Evolutionary conservation across 2,888 invertebrate species (phyloP), one percentile per base, ranked within the genome.

Genomic region (Drosophila austrosaltans): DNA sequence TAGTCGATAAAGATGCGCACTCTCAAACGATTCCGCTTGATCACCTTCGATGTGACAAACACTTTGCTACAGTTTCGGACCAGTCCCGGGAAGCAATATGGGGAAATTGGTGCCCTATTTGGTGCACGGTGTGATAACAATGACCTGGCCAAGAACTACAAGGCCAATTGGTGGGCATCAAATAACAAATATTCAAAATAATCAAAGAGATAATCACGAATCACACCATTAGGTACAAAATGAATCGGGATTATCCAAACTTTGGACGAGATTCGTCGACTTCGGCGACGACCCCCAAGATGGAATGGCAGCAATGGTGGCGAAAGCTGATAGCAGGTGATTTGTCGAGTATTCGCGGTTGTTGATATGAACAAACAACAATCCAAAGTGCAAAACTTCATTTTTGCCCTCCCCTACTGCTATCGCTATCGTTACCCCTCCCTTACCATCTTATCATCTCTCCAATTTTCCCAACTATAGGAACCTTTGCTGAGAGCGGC

Each of bases 1-100:
- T 22, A 36, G 28, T 7, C 53, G 20, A 36, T 60, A 59, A 63
- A 76, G 83, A 90, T 90, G 88, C 89, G 83, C 65, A 90, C 90
- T 75, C 79, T 92, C 53, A 89, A 87, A 59, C 90, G 91, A 61
- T 91, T 92, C 69, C 90, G 92, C 53, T 78, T 97, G 81, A 94
- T 98, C 62, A 98, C 98, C 10, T 97, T 98, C 91, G 98, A 98
- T 92, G 96, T 96, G 63, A 98, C 97, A 12, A 96, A 97, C 80
- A 98, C 98, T 0, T 92, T 98, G 53, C 92, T 98, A 40, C 94
- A 95, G 82, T 96, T 97, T 86, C 94, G 94, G 59, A 92, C 94
- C 10, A 93, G 95, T 60, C 95, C 96, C n/a, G 96, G 95, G 80
- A 93, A 95, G 77, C 95, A 96, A 89, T 98, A 98, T 91, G 94